Conservation (phyloP, 2,888 invertebrate genomes). For the Drosophila colorata region DNA sequence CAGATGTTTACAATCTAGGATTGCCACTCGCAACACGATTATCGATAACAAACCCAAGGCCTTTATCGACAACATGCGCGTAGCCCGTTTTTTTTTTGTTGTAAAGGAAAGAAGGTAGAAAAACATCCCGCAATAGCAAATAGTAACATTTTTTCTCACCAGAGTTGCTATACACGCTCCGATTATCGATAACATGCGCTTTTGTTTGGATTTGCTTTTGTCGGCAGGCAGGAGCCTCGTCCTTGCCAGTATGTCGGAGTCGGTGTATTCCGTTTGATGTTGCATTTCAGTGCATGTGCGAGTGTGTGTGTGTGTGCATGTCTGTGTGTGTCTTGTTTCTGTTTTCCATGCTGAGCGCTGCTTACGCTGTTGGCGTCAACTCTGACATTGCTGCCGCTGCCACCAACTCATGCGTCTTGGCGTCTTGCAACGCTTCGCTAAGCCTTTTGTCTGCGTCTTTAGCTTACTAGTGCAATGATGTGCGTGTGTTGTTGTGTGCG, state of each 20-base stretch:
- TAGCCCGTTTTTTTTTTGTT: background rate
- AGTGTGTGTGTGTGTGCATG: slow-evolving; percentile 3
- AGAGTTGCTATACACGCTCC: background rate
- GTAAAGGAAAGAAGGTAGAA: background rate
- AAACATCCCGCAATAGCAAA: background rate
- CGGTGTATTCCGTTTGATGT: slow-evolving; percentile 3
- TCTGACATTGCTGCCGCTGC: slow-evolving; percentile 30
- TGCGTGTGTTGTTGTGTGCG: no score
- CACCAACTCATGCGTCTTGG: slow-evolving; percentile 30
- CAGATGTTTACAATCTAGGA: no score
- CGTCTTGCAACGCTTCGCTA: slow-evolving; percentile 52
- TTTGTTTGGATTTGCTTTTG: slow-evolving; percentile 21
- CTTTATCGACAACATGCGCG: background rate
- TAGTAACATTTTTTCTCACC: background rate
- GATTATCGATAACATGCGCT: slow-evolving; percentile 19
- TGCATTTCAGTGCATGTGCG: background rate
- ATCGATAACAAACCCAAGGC: slow-evolving; percentile 20
- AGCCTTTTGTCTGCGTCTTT: slow-evolving; percentile 60
- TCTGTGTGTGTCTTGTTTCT: no score
- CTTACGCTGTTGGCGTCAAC: slow-evolving; percentile 22
- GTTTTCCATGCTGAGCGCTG: slow-evolving; percentile 1
- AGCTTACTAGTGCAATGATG: slow-evolving; percentile 49
- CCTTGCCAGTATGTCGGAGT: slow-evolving; percentile 14
- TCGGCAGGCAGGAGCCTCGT: slow-evolving; percentile 19
- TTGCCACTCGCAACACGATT: background rate